Conservation (phyloP, 2,797 vertebrate species). For the Enteromius radiatus region DNA sequence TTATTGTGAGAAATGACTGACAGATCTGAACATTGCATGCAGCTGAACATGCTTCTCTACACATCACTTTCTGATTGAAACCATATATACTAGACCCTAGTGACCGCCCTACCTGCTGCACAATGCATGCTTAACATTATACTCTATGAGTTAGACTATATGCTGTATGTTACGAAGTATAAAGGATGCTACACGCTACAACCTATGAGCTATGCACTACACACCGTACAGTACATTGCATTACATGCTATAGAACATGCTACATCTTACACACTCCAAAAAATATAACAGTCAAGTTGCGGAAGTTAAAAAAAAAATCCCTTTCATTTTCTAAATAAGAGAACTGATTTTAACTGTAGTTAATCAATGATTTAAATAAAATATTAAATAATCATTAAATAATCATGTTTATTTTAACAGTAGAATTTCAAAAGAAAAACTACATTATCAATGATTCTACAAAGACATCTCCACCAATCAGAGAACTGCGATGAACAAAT, state of each 20-base stretch:
- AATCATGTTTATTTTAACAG: not conserved
- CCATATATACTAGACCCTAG: not conserved
- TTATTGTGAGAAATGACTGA: not conserved
- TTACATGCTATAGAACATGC: not conserved
- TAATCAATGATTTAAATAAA: not conserved
- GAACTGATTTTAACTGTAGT: not conserved
- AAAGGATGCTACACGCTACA: not conserved
- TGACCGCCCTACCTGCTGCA: not conserved
- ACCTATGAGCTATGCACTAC: not conserved
- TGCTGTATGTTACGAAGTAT: not conserved
- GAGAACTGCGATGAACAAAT: not conserved
- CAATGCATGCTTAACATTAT: not conserved
- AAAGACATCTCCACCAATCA: not conserved
- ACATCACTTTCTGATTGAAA: not conserved
- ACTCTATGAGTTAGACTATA: not conserved
- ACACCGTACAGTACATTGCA: not conserved
- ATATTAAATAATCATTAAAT: no score
- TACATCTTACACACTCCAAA: not conserved
- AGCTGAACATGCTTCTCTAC: not conserved
- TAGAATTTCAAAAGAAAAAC: not conserved
- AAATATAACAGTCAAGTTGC: not conserved
- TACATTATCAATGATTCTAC: not conserved
- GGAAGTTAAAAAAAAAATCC: not conserved
- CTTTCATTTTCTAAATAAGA: not conserved
- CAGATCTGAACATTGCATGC: conserved; percentile 4